Conservation (phyloP, 2,888 invertebrate genomes). For the Stegophylla sp. region DNA sequence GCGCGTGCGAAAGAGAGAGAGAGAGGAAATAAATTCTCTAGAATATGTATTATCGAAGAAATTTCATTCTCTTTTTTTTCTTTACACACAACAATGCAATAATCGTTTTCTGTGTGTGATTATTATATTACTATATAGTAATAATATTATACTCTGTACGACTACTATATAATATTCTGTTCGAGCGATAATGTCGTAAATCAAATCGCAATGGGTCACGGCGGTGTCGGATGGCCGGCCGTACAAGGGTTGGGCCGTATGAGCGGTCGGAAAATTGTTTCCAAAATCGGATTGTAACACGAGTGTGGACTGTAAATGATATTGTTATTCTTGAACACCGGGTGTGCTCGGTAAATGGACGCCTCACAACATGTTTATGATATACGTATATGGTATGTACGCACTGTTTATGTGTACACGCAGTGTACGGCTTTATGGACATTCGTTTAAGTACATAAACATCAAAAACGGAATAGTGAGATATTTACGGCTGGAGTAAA, state of each 20-base stretch:
- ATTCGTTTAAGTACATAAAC: too few species aligned
- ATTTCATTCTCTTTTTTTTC: too few species aligned
- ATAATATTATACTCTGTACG: not conserved
- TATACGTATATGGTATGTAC: too few species aligned
- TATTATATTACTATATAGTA: too few species aligned
- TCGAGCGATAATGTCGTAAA: conserved; percentile 1
- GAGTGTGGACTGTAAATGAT: not conserved
- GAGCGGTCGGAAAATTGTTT: not conserved
- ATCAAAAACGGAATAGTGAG: too few species aligned
- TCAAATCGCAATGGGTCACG: not conserved
- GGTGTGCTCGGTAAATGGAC: not conserved
- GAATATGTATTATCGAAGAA: not conserved
- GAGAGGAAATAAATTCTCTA: not conserved
- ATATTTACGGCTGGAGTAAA: too few species aligned
- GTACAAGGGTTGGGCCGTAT: too few species aligned
- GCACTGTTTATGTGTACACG: too few species aligned
- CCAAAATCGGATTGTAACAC: not conserved
- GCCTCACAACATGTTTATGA: too few species aligned
- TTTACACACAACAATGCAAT: not conserved
- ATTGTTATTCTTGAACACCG: not conserved
- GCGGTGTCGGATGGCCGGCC: too few species aligned
- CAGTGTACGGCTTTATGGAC: too few species aligned
- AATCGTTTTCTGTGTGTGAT: not conserved
- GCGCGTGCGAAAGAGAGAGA: too few species aligned
- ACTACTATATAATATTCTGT: not conserved